Evolutionary conservation across 2,797 vertebrate species (phyloP), one percentile per base, ranked within the genome.

Genomic region (Coccyzus lansbergi): DNA sequence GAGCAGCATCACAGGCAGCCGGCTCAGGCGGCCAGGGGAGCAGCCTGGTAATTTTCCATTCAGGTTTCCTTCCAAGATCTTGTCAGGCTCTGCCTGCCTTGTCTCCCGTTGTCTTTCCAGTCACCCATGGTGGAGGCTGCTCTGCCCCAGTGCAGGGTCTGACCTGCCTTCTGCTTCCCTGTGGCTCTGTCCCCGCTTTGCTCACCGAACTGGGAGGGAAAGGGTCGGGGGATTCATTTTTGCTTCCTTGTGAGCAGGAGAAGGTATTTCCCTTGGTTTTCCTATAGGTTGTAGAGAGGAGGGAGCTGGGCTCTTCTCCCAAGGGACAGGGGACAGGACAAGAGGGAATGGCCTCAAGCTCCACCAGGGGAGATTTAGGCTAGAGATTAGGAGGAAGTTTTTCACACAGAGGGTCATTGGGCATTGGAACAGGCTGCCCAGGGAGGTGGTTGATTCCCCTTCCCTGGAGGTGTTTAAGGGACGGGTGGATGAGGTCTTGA

Each of bases 11-110:
- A 1, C 44, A 22, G 3, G 0, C 76, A 72, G 84, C 68, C 24
- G 0, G 56, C 88, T 77, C 4, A 9, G 75, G 75, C 3, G 1
- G 1, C 1, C 71, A 80, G 68, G 58, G 83, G 82, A 92, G 84
- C 93, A 89, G 63, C 87, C 94, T 69, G 91, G 94, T 96, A 94
- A 95, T 90, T 97, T 97, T 96, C 96, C 96, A 91, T 59, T 94
- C 83, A 31, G 80, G 34, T 94, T 93, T 86, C 86, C 22, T 96
- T 93, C 93, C 91, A 95, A 93, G 88, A 63, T 62, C 64, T 59
- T 19, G 17, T 59, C 83, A 14, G 86, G 60, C 67, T 82, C 56
- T 90, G 74, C 36, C 15, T 18, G 12, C 4, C 1, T 52, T 65
- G 60, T 92, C 58, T 95, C 69, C 67, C 1, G 2, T 81, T 65